A percentile compares a stretch with the other conserved stretches of the same genome.
phyloP scores from a whole-genome alignment of 2,797 vertebrate species.

The Borostomias antarcticus region DNA sequence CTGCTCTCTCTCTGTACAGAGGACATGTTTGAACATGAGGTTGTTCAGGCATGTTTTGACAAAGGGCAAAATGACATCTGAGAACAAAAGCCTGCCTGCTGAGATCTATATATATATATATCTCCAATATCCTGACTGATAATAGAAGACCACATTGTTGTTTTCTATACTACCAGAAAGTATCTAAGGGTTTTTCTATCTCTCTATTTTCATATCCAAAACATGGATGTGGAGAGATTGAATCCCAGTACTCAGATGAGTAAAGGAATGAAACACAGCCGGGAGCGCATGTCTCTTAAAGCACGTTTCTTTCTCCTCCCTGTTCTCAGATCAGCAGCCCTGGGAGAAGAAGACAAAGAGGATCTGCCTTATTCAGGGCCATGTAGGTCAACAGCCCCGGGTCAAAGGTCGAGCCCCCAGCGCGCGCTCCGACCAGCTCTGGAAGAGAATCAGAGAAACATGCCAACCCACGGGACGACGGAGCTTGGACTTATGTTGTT shows the following conservation, averaged over 20 bases:
- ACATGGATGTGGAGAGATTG: constrained; percentile 30
- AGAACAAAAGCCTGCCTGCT: constrained; percentile 34
- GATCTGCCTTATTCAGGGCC: constrained; percentile 65
- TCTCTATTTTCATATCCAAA: constrained; percentile 28
- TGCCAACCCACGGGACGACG: constrained; percentile 41
- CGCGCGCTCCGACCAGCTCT: constrained; percentile 54
- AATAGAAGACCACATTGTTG: constrained; percentile 34
- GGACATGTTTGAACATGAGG: constrained; percentile 1
- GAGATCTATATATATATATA: too few species aligned
- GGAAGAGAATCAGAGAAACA: constrained; percentile 58
- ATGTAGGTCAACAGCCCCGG: constrained; percentile 68
- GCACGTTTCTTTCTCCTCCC: constrained; percentile 52
- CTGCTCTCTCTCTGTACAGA: constrained; percentile 9
- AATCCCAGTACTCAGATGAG: constrained; percentile 32
- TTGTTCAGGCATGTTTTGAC: background rate
- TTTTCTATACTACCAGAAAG: constrained; percentile 20
- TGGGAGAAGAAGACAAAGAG: constrained; percentile 62
- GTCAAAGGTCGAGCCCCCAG: constrained; percentile 66
- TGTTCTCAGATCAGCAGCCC: constrained; percentile 54
- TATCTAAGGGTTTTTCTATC: constrained; percentile 9
- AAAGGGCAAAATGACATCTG: constrained; percentile 47
- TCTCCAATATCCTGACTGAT: constrained; percentile 52
- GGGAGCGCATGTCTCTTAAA: constrained; percentile 48
- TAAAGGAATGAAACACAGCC: constrained; percentile 32
- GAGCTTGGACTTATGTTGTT: constrained; percentile 43